Percentiles rank a stretch among this genome's conserved stretches.
Evolutionary conservation across 2,113 vertebrate genomes (phyloP).

Genomic region (Cavia porcellus): DNA sequence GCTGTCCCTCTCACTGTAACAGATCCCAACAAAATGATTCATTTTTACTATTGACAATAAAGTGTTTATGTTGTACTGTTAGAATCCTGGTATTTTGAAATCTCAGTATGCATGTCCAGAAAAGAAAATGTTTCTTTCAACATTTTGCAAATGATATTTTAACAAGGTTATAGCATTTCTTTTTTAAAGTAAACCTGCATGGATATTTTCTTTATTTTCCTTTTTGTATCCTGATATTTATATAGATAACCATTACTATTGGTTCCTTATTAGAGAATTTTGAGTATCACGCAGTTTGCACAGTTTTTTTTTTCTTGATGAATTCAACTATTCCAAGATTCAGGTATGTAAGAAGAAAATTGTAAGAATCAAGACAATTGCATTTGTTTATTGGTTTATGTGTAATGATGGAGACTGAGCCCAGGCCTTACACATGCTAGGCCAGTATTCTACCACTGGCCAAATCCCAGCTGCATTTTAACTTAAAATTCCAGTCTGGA

Average conservation of each 20-base stretch:
- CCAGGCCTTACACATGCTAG: background rate
- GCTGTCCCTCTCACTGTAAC: background rate
- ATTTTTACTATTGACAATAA: background rate
- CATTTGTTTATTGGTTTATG: background rate
- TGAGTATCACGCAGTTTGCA: background rate
- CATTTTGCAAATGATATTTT: background rate
- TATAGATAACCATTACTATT: background rate
- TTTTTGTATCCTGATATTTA: slow-evolving; percentile 5
- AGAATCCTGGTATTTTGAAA: background rate
- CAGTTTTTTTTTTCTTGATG: background rate
- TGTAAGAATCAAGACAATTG: background rate
- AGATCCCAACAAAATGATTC: background rate
- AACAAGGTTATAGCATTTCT: background rate
- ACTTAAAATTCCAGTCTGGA: background rate
- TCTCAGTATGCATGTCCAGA: background rate
- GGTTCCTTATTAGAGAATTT: background rate
- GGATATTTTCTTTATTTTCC: background rate
- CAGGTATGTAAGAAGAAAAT: background rate
- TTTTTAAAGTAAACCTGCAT: background rate
- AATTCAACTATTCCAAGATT: background rate
- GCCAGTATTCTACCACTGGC: background rate
- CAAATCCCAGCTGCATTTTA: background rate
- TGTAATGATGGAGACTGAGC: background rate
- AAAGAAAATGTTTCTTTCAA: background rate
- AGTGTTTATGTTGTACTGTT: background rate